A percentile compares a stretch with the other conserved stretches of the same genome.
Conservation (phyloP, 2,888 invertebrate species). For the Standfussiana lucernea region DNA sequence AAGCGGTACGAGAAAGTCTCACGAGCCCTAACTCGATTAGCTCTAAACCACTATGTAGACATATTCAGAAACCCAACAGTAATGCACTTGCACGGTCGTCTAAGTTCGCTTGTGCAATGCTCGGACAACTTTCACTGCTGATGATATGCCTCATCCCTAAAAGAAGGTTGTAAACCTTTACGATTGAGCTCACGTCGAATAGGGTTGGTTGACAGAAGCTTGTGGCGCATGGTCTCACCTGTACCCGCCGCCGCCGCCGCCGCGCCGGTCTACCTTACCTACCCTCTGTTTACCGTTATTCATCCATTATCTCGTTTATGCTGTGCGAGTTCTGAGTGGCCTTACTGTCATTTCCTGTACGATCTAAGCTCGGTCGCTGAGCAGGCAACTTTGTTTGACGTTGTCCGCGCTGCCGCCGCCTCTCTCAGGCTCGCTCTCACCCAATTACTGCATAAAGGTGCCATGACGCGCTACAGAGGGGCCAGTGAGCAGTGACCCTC, state of each 20-base stretch:
- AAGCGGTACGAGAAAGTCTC: conserved; percentile 51
- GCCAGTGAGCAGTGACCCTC: no score
- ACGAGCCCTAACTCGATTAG: conserved; percentile 39
- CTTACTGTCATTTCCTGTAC: background rate
- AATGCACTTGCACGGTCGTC: background rate
- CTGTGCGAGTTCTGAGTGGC: background rate
- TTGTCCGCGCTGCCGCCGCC: conserved; percentile 10
- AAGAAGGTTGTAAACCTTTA: background rate
- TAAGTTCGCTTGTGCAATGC: no score
- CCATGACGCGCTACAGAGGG: conserved; percentile 13
- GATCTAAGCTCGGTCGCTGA: background rate
- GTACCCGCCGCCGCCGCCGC: background rate
- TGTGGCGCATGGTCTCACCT: background rate
- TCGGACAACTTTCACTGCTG: background rate
- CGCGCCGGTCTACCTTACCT: background rate
- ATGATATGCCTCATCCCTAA: background rate
- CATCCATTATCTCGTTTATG: background rate
- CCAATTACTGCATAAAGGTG: conserved; percentile 55
- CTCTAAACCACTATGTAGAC: background rate
- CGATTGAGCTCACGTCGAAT: background rate
- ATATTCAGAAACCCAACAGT: conserved; percentile 10
- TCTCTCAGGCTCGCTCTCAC: conserved; percentile 38
- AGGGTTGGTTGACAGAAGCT: no score
- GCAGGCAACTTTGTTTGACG: conserved; percentile 25
- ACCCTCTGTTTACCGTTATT: background rate